Evolutionary conservation across 1,140 invertebrate species (phyloP), one percentile per base, ranked within the genome.

Genomic region (Dysdera silvatica): DNA sequence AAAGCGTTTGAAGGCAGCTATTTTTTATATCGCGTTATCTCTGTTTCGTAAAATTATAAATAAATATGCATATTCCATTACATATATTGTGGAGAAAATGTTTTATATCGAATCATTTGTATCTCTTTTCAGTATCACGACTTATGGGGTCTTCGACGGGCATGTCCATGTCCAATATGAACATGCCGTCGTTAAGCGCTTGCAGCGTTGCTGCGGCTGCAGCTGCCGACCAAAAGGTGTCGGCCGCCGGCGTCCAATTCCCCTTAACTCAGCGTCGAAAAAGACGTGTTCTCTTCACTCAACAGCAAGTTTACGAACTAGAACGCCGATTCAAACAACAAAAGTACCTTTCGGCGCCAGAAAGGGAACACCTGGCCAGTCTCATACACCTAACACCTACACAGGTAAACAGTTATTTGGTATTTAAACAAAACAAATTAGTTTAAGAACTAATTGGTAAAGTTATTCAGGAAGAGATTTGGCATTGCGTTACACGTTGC

Each of bases 301-400:
- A 87, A 74, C 82, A 86, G 0, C 95, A 98, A 80, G 94, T 98
- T 35, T 95, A 95, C 80, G 95, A 98, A 79, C 78, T 99, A 73
- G 71, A 72, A 43, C 48, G 71, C 45, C 65, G 69, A n/a, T 71
- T 71, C 65, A 71, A 68, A 43, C 67, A 69, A 26, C 69, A 69
- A 43, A 63, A 63, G 47, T 71, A 87, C 72, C 76, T 87, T 20
- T 85, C 82, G 1, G 84, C 84, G 0, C 80, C 80, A 4, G 85
- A 87, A 71, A 70, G 85, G 48, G 85, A 87, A 71, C 77, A 81
- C 61, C 75, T 87, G 65, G 84, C 85, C 14, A 74, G 76, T 40
- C 75, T 71, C 6, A 74, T 81, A 23, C 77, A 79, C 51, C 68
- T 81, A 29, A 78, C 78, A 48, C 75, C 79, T 24, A 80, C 79